These are phyloP conservation scores for Chaenodraco wilsoni DNA, from an alignment of 2,797 vertebrate genomes.

Conservation along the genomic window DNA sequence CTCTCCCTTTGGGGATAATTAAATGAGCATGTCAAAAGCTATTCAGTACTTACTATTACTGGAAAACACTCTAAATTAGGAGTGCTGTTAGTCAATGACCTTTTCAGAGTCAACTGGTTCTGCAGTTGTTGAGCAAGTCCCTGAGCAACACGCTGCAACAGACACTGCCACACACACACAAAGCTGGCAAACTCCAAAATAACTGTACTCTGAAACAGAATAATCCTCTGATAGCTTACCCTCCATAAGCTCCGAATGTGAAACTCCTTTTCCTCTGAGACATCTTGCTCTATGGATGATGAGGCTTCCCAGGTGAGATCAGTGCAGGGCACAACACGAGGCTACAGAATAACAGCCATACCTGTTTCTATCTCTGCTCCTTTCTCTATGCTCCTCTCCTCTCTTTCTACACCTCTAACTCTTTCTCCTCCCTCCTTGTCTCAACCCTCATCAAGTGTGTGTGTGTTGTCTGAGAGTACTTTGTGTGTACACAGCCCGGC, in stretches of 20 bases:
- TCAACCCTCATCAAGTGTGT: constrained; percentile 57
- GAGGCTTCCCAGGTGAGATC: constrained; percentile 35
- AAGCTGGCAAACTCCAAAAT: constrained; percentile 13
- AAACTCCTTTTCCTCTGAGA: constrained; percentile 83
- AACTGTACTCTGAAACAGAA: constrained; percentile 8
- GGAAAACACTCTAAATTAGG: constrained; percentile 23
- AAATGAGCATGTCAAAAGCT: constrained; percentile 14
- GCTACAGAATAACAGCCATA: constrained; percentile 24
- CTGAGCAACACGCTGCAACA: constrained; percentile 52
- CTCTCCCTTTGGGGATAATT: constrained; percentile 17
- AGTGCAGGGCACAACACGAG: constrained; percentile 18
- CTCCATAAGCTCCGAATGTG: constrained; percentile 85
- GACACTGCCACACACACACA: background rate
- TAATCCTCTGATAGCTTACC: constrained; percentile 74
- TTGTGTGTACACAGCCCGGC: constrained; percentile 45
- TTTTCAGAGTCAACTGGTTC: constrained; percentile 33
- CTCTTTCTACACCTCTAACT: constrained; percentile 42
- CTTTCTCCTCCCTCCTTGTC: constrained; percentile 43
- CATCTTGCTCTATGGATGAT: constrained; percentile 69
- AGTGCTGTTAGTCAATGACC: constrained; percentile 30
- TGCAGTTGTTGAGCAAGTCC: constrained; percentile 42
- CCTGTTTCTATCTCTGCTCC: constrained; percentile 6
- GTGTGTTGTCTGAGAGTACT: constrained; percentile 49
- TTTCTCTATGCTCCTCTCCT: constrained; percentile 25
- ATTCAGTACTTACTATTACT: background rate